A percentile compares a stretch with the other conserved stretches of the same genome.
phyloP scores from a whole-genome alignment of 2,797 vertebrate genomes.

The Acanthurus leucopareius region DNA sequence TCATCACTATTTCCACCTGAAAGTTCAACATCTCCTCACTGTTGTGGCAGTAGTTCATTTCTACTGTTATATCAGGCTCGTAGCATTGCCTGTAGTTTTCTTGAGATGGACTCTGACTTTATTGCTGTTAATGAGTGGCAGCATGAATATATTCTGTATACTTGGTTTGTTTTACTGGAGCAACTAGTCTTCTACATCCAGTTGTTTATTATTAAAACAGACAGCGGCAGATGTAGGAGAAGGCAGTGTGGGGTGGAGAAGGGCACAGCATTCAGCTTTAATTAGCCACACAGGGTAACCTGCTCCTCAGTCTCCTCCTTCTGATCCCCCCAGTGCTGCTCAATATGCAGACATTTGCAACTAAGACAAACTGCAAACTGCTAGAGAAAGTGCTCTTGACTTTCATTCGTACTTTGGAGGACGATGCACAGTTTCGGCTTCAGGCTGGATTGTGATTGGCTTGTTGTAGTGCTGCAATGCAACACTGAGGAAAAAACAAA shows the following conservation, averaged over 20 bases:
- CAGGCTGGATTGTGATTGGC: background rate
- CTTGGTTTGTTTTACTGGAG: conserved; percentile 14
- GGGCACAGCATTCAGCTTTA: conserved; percentile 63
- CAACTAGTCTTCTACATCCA: background rate
- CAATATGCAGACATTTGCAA: background rate
- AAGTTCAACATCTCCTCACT: background rate
- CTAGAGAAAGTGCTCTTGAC: conserved; percentile 17
- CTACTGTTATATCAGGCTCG: background rate
- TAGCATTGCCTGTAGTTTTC: background rate
- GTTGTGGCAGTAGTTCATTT: background rate
- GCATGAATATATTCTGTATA: background rate
- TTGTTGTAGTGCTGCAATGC: background rate
- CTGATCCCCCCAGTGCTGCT: background rate
- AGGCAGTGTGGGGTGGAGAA: conserved; percentile 50
- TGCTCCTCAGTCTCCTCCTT: conserved; percentile 22
- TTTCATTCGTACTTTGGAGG: conserved; percentile 21
- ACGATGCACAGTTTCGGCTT: conserved; percentile 8
- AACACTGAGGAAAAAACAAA: background rate
- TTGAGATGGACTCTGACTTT: background rate
- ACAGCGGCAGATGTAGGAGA: conserved; percentile 37
- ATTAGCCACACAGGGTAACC: conserved; percentile 55
- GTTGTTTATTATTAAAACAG: conserved; percentile 38
- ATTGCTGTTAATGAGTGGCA: background rate
- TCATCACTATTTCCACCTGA: too few relatives aligned
- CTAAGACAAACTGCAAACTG: conserved; percentile 14